Conservation (phyloP, 2,113 vertebrate genomes). For the Anhinga anhinga region DNA sequence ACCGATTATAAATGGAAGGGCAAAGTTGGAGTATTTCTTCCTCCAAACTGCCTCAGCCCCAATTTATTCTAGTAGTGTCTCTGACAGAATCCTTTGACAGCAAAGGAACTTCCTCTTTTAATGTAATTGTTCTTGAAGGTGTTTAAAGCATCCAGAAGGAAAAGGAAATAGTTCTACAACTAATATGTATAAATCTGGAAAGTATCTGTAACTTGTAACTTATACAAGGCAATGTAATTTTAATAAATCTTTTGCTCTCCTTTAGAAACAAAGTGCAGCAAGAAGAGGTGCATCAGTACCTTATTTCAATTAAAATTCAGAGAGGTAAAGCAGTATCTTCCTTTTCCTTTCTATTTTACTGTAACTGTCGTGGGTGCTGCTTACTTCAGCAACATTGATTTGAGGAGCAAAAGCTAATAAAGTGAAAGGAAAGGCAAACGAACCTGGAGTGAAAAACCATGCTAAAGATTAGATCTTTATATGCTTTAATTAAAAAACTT, state of each 20-base stretch:
- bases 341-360: background rate
- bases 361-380: background rate
- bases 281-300: background rate
- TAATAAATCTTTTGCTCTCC: background rate
- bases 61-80: background rate
- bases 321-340: background rate
- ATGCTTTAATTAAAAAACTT: background rate
- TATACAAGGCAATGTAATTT: background rate
- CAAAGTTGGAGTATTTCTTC: conserved; percentile 3
- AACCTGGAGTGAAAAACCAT: background rate
- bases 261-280: background rate
- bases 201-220: background rate
- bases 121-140: conserved; percentile 1
- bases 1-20: background rate
- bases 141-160: background rate
- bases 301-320: background rate
- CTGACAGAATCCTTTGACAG: background rate
- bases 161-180: background rate
- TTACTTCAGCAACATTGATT: background rate
- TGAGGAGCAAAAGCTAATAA: background rate
- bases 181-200: background rate
- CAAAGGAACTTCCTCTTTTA: background rate
- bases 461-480: background rate
- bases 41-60: background rate
- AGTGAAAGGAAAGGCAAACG: background rate